Evolutionary conservation across 2,797 vertebrate genomes (phyloP).

Genomic region (Crotalus adamanteus): DNA sequence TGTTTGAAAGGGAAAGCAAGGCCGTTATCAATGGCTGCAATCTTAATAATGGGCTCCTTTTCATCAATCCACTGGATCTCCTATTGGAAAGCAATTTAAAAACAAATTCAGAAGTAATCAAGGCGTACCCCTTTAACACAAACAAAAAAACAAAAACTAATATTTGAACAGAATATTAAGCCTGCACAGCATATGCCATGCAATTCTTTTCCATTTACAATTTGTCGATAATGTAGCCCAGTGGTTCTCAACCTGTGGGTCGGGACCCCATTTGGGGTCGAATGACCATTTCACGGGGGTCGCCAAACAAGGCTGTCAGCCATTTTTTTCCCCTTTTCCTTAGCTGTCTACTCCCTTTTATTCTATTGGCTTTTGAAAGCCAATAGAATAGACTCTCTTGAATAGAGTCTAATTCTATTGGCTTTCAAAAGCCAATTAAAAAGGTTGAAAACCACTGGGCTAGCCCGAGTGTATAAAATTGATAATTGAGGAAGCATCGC

Average conservation of each 20-base stretch:
- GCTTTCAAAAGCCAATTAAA: too few relatives aligned
- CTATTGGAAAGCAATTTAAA: slow-evolving; percentile 62
- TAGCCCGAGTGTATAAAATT: background rate
- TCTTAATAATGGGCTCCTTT: slow-evolving; percentile 84
- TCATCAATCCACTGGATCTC: slow-evolving; percentile 77
- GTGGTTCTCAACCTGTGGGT: too few relatives aligned
- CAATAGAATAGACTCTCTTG: too few relatives aligned
- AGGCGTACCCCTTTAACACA: background rate
- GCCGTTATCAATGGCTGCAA: slow-evolving; percentile 97
- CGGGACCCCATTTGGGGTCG: too few relatives aligned
- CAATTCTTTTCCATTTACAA: background rate
- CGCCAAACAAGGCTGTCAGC: too few relatives aligned
- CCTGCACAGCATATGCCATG: background rate
- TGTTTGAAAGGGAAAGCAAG: slow-evolving; percentile 98
- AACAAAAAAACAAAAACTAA: background rate
- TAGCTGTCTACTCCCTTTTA: too few relatives aligned
- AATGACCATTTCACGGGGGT: too few relatives aligned
- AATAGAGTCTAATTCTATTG: too few relatives aligned
- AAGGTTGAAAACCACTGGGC: background rate
- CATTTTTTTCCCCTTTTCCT: too few relatives aligned
- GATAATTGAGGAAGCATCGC: background rate
- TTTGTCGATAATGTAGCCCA: background rate
- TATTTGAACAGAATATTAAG: background rate
- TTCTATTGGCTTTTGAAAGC: too few relatives aligned
- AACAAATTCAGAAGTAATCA: background rate